phyloP scores from a whole-genome alignment of 1,140 invertebrate genomes.

The Halyomorpha halys region DNA sequence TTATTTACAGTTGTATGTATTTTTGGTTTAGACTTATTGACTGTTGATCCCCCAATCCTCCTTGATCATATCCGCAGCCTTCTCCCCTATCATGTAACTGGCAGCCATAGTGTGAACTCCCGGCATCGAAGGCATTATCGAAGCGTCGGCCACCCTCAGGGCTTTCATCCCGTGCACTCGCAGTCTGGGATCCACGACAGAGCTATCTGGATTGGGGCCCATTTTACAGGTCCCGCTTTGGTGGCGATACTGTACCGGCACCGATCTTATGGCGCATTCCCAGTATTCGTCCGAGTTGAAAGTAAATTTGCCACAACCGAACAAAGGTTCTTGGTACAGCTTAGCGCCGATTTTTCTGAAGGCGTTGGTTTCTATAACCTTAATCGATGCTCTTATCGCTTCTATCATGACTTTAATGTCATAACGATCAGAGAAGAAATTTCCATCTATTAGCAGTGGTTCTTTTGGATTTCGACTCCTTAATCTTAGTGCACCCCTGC shows the following conservation, averaged over 20 bases:
- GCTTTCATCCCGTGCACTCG: constrained; percentile 54
- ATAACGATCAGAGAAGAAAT: constrained; percentile 54
- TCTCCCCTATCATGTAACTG: constrained; percentile 77
- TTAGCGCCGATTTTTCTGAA: constrained; percentile 47
- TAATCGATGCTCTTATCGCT: constrained; percentile 50
- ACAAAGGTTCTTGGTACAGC: constrained; percentile 45
- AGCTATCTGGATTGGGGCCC: constrained; percentile 53
- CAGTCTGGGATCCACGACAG: constrained; percentile 46
- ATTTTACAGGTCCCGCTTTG: constrained; percentile 44
- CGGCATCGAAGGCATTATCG: constrained; percentile 59
- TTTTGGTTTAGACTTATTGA: too few relatives aligned
- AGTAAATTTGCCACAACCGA: constrained; percentile 43
- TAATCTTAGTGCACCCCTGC: constrained; percentile 54
- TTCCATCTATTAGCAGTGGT: constrained; percentile 59
- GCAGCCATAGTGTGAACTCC: constrained; percentile 61
- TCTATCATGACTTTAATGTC: constrained; percentile 57
- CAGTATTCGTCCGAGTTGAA: constrained; percentile 58
- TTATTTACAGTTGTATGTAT: too few relatives aligned
- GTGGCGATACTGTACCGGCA: constrained; percentile 55
- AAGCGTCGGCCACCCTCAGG: constrained; percentile 63
- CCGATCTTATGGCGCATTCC: constrained; percentile 53
- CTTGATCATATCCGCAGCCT: constrained; percentile 69
- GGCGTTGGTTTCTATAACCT: constrained; percentile 45
- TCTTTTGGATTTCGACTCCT: constrained; percentile 58
- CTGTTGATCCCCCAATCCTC: constrained; percentile 38